Base-by-base conservation (phyloP, 2,888 invertebrate species). In the Caenorhabditis drosophilae region DNA sequence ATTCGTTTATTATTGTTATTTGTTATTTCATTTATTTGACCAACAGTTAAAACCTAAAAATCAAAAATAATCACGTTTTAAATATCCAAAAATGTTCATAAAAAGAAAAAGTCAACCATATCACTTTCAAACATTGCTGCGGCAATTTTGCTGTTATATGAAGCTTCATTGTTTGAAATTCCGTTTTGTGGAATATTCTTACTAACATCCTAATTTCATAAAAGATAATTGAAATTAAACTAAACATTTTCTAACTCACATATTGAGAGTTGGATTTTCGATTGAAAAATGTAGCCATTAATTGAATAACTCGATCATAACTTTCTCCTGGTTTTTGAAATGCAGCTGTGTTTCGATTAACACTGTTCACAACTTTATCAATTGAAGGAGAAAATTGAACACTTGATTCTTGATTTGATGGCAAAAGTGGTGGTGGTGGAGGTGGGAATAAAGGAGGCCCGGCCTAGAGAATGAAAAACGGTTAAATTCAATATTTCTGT, bases 251-350 rank as follows among this genome's bases (percentile, higher is more conserved):
- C 2, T 9, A 42, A 49, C 67, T 57, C 22, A 63, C 68, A 47
- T 58, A 71, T 20, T 63, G 52, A 2, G 70, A 60, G 15, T 60
- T 60, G 0, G 66, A 63, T 38, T 62, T 62, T 44, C 66, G 45
- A 18, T 64, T 61, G 36, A 67, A 67, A 51, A 63, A 70, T 0
- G 58, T 42, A 7, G 56, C 54, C 66, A 73, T 61, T 4, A 68
- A 45, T 22, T 56, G 51, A 4, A 73, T 52, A 3, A 76, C 76
- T 42, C 63, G 56, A 20, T 69, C 70, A 44, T 75, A 75, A 36
- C 69, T 64, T 42, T 73, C 67, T 11, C 75, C 75, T 0, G 67
- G 64, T 23, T 54, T 31, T 27, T 61, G 61, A 46, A 72, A 75
- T 3, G 67, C 70, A 0, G 61, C 54, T 0, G 63, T 69, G 38